phyloP scores from a whole-genome alignment of 2,888 invertebrate species.

The Halocaridina rubra region DNA sequence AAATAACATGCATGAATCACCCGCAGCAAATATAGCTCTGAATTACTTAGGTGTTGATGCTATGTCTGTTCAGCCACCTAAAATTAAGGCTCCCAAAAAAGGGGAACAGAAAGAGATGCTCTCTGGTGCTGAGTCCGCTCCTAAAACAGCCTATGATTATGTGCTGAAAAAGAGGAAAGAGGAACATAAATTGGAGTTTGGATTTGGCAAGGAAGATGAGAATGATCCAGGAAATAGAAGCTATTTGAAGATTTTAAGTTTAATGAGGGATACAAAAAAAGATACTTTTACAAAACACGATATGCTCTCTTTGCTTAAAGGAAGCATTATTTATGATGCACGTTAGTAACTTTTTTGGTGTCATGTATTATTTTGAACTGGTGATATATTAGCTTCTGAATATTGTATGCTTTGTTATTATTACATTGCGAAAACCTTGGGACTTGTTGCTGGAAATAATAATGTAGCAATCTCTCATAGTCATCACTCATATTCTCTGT shows the following conservation, averaged over 20 bases:
- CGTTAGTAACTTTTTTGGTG: background rate
- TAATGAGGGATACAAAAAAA: background rate
- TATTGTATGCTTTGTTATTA: too few relatives aligned
- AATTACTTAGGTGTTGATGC: background rate
- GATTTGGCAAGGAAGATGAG: background rate
- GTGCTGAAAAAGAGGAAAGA: slow-evolving; percentile 21
- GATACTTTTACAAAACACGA: slow-evolving; percentile 17
- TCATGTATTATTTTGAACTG: too few relatives aligned
- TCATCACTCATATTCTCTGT: too few relatives aligned
- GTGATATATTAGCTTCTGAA: too few relatives aligned
- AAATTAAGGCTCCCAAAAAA: background rate
- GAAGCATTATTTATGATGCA: slow-evolving; percentile 28
- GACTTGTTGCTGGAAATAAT: too few relatives aligned
- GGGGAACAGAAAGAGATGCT: background rate
- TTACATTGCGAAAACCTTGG: too few relatives aligned
- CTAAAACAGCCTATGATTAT: slow-evolving; percentile 31
- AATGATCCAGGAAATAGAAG: slow-evolving; percentile 1
- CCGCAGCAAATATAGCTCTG: background rate
- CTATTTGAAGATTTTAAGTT: slow-evolving; percentile 33
- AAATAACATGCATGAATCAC: background rate
- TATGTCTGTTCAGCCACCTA: background rate
- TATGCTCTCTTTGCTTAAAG: slow-evolving; percentile 13
- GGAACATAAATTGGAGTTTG: background rate
- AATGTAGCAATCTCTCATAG: too few relatives aligned
- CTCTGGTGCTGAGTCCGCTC: background rate